Evolutionary conservation across 2,113 vertebrate species (phyloP).

Genomic region (Sceloporus tristichus): DNA sequence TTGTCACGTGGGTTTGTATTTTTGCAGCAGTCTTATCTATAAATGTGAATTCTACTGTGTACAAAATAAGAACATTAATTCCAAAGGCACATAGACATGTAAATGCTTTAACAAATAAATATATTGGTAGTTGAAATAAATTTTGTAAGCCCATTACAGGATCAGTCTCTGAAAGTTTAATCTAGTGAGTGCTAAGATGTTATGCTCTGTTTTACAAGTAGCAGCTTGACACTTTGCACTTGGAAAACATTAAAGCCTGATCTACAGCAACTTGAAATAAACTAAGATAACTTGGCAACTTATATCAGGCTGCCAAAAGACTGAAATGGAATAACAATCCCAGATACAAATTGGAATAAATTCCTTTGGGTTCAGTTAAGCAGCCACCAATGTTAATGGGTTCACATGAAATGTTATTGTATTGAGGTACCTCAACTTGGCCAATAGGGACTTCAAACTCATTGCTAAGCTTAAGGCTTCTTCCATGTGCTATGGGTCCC

Average conservation of each 20-base stretch:
- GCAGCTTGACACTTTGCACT: background rate
- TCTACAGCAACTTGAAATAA: background rate
- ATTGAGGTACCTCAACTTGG: background rate
- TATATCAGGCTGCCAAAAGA: background rate
- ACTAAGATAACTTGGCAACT: no score
- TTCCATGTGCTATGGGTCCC: background rate
- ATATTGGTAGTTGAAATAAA: background rate
- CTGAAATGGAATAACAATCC: background rate
- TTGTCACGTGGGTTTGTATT: constrained; percentile 4
- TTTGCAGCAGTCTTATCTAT: background rate
- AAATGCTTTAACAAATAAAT: background rate
- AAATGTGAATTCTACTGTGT: background rate
- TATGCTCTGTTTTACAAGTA: background rate
- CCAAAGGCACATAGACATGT: background rate
- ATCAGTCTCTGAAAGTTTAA: background rate
- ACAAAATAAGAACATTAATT: background rate
- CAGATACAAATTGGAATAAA: background rate
- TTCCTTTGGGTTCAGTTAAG: background rate
- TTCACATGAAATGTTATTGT: background rate
- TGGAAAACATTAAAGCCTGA: background rate
- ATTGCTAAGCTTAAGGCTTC: background rate
- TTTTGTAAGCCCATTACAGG: background rate
- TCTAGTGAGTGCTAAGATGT: background rate
- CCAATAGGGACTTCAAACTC: background rate
- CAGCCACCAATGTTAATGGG: background rate